Percentiles rank a stretch among this genome's conserved stretches.
phyloP scores from a whole-genome alignment of 2,797 vertebrate genomes.

The Characodon lateralis region DNA sequence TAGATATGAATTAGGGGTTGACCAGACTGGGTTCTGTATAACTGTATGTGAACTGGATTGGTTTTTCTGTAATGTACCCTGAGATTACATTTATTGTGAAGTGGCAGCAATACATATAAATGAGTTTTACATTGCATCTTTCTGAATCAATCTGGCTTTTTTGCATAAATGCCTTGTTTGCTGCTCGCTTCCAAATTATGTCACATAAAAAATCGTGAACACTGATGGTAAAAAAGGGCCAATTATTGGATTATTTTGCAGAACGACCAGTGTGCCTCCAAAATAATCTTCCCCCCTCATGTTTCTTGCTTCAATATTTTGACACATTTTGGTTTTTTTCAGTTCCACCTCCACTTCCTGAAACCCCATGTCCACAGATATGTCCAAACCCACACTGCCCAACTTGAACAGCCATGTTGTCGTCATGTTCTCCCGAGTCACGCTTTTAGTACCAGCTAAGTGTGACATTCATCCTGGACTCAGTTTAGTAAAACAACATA shows the following conservation, averaged over 20 bases:
- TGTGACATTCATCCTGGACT: slow-evolving; percentile 15
- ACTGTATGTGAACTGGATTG: background rate
- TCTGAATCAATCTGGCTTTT: background rate
- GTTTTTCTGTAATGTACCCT: background rate
- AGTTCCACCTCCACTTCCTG: slow-evolving; percentile 17
- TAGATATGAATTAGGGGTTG: background rate
- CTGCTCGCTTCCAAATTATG: background rate
- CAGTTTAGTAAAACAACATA: slow-evolving; percentile 43
- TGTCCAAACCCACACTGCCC: slow-evolving; percentile 8
- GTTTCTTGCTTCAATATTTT: background rate
- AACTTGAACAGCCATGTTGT: slow-evolving; percentile 21
- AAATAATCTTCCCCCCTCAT: background rate
- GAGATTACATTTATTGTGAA: background rate
- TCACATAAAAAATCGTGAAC: background rate
- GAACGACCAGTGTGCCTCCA: background rate
- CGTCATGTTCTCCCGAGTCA: slow-evolving; percentile 4
- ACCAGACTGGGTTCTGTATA: background rate
- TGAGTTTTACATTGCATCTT: background rate
- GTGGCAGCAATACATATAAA: background rate
- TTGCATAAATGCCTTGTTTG: background rate
- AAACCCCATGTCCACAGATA: slow-evolving; percentile 21
- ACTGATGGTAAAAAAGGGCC: background rate
- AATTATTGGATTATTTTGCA: background rate
- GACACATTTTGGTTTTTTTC: background rate
- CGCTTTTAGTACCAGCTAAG: slow-evolving; percentile 11